phyloP scores from a whole-genome alignment of 2,113 vertebrate genomes.

The Cyanoderma ruficeps region DNA sequence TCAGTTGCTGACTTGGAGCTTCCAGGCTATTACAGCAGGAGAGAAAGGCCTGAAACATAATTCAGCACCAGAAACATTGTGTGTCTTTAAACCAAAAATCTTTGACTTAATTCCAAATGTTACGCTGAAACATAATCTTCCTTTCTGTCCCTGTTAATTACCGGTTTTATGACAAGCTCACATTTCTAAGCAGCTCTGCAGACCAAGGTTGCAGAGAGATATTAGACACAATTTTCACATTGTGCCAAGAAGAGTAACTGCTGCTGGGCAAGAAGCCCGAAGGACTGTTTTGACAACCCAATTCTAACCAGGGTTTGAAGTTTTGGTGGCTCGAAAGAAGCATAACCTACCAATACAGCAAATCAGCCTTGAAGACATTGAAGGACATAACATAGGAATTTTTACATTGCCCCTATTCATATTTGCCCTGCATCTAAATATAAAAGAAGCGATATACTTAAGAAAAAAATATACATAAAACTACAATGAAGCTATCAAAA shows the following conservation, averaged over 20 bases:
- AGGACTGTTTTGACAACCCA: background rate
- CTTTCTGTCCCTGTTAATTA: background rate
- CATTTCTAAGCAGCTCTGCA: background rate
- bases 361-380: background rate
- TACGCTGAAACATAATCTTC: background rate
- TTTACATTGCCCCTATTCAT: background rate
- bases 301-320: background rate
- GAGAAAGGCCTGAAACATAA: background rate
- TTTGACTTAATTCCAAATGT: slow-evolving; percentile 9
- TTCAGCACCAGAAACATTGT: background rate
- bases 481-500: rapidly evolving
- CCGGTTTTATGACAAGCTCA: background rate
- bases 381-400: background rate
- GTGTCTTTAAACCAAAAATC: background rate
- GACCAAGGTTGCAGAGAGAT: background rate
- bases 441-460: background rate
- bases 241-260: slow-evolving; percentile 1
- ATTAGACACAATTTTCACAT: background rate
- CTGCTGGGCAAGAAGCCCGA: background rate
- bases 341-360: background rate
- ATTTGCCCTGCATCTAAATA: background rate
- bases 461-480: background rate
- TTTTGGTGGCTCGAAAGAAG: background rate
- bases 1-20: background rate
- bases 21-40: background rate